phyloP scores from a whole-genome alignment of 2,888 invertebrate species.

The Homarus gammarus region DNA sequence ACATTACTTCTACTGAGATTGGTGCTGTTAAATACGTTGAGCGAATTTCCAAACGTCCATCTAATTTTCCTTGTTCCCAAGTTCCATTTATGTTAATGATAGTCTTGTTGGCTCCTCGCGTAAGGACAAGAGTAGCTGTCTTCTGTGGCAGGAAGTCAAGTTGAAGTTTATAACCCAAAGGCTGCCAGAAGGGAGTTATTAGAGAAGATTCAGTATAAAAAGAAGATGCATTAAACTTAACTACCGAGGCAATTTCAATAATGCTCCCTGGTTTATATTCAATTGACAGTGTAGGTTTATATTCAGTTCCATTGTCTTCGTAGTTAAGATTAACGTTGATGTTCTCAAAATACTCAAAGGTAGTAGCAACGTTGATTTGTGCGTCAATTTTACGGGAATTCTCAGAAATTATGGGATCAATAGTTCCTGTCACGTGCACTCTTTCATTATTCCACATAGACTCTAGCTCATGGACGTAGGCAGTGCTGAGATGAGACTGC shows the following conservation, averaged over 20 bases:
- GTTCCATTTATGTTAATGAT: slow-evolving; percentile 21
- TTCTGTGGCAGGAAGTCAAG: not conserved
- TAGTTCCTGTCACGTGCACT: not conserved
- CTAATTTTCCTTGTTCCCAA: slow-evolving; percentile 14
- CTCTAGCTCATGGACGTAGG: slow-evolving; percentile 9
- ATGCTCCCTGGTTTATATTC: slow-evolving; percentile 32
- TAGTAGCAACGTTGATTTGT: slow-evolving; percentile 22
- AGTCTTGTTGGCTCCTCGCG: slow-evolving; percentile 14
- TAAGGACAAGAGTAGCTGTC: slow-evolving; percentile 22
- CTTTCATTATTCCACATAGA: slow-evolving; percentile 6
- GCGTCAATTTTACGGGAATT: slow-evolving; percentile 14
- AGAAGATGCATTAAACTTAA: slow-evolving; percentile 1
- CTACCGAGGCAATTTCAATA: slow-evolving; percentile 8
- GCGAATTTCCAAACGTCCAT: slow-evolving; percentile 3
- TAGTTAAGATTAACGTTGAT: slow-evolving; percentile 21
- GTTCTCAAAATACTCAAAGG: slow-evolving; percentile 20
- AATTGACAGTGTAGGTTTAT: not conserved
- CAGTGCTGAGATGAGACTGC: slow-evolving; percentile 24
- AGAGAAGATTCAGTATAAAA: slow-evolving; percentile 22
- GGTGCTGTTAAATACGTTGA: slow-evolving; percentile 24
- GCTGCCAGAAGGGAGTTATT: slow-evolving; percentile 49
- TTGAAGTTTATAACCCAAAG: slow-evolving; percentile 33
- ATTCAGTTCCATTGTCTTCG: slow-evolving; percentile 22
- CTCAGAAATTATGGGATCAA: slow-evolving; percentile 20
- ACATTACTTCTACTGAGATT: slow-evolving; percentile 15